Conservation (phyloP, 37 sponge, comb jelly and placozoan species). For the Crambe crambe region DNA sequence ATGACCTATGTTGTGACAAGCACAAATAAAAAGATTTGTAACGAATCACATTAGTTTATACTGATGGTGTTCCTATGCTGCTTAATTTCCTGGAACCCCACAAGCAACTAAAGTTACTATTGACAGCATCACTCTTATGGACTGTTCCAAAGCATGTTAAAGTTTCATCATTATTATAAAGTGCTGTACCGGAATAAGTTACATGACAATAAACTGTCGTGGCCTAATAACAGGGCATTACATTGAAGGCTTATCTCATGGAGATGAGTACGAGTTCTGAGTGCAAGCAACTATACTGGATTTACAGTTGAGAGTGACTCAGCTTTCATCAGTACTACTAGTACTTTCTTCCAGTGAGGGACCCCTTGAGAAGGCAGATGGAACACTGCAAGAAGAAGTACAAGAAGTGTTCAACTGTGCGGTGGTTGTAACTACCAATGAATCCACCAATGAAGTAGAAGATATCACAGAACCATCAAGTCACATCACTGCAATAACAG, state of each 20-base stretch:
- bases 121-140: too few relatives aligned
- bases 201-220: neutral
- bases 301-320: neutral
- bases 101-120: neutral
- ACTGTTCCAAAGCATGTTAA: too few relatives aligned
- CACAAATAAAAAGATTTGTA: constrained; percentile 12
- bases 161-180: neutral
- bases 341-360: neutral
- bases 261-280: neutral
- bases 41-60: neutral
- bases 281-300: neutral
- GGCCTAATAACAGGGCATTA: neutral
- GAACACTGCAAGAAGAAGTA: too few relatives aligned
- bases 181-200: neutral
- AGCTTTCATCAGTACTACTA: neutral
- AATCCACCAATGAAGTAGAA: too few relatives aligned
- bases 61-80: neutral
- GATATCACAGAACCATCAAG: too few relatives aligned
- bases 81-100: constrained; percentile 24
- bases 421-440: too few relatives aligned
- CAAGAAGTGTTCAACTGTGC: too few relatives aligned
- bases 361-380: too few relatives aligned
- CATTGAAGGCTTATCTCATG: neutral
- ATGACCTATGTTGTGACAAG: neutral
- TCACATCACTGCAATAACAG: too few relatives aligned